phyloP scores from a whole-genome alignment of 2,113 vertebrate genomes.

The Otocyon megalotis region DNA sequence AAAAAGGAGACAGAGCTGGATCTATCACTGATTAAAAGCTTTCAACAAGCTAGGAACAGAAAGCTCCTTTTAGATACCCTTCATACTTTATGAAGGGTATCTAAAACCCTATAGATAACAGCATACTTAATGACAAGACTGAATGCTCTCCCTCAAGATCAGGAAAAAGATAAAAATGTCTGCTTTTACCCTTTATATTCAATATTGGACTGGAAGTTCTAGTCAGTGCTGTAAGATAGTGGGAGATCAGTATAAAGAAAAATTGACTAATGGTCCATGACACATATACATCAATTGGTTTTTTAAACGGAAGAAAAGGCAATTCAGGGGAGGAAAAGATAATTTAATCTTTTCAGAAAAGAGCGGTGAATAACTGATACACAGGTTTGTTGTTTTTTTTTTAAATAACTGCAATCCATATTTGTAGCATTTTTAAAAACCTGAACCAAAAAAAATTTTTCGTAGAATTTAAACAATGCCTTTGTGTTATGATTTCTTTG shows the following conservation, averaged over 20 bases:
- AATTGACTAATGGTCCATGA: not conserved
- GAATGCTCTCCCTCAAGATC: not conserved
- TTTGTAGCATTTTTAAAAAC: not conserved
- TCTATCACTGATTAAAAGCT: not conserved
- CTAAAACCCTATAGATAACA: not conserved
- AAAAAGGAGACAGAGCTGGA: not conserved
- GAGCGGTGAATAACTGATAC: not conserved
- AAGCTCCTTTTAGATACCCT: no score
- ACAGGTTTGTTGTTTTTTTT: not conserved
- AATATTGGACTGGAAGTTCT: not conserved
- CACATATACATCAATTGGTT: not conserved
- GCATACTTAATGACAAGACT: not conserved
- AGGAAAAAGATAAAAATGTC: not conserved
- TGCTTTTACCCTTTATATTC: not conserved
- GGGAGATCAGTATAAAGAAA: not conserved
- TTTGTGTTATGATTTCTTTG: not conserved
- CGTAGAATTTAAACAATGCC: not conserved
- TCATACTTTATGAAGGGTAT: not conserved
- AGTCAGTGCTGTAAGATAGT: not conserved
- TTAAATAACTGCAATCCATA: not conserved
- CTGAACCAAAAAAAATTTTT: not conserved
- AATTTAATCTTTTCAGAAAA: slow-evolving; percentile 12
- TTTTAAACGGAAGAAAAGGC: not conserved
- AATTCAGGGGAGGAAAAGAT: not conserved
- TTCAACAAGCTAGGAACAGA: not conserved